Evolutionary conservation across 2,888 invertebrate species (phyloP), one percentile per base, ranked within the genome.

Genomic region (Dendrolimus pini): DNA sequence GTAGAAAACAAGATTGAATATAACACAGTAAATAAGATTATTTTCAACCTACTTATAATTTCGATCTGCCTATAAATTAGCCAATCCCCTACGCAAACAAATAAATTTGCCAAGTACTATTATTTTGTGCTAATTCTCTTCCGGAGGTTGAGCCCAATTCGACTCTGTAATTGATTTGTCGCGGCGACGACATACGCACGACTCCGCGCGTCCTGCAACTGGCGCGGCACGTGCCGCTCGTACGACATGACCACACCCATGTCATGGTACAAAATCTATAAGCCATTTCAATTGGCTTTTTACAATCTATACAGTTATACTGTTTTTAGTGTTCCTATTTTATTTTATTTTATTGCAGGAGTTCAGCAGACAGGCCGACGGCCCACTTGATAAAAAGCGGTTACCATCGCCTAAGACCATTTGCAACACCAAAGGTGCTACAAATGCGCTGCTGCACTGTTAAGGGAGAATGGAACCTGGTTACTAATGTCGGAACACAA

Each of bases 121-220:
- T 84, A 88, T 89, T 89, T 87, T 82, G 77, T 75, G 85, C 80
- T 86, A 86, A 88, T 87, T 83, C 73, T 64, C 61, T 67, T 76
- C 82, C 82, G 85, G 87, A 83, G 83, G 88, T 80, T 62, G 65
- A 66, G 78, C 78, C 80, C 75, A 59, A 63, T 62, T 74, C 72
- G 74, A 77, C 79, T 78, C 80, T 84, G 82, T 87, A 88, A 89
- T 89, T 89, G 89, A 89, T 89, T 89, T 89, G 89, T 87, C 89
- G 82, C 82, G 80, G 82, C 68, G 66, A 61, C 70, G 69, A 65
- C 63, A 47, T 10, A 47, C 47, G 47, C 47, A 47, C 69, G 63
- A 61, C 67, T 66, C 58, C 61, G 57, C 41, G 63, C 64, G 73
- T 60, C 62, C 67, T 65, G 74, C 70, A 71, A 56, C 58, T 66